Conservation (phyloP, 2,888 invertebrate species). For the Drosophila nr. fundita region DNA sequence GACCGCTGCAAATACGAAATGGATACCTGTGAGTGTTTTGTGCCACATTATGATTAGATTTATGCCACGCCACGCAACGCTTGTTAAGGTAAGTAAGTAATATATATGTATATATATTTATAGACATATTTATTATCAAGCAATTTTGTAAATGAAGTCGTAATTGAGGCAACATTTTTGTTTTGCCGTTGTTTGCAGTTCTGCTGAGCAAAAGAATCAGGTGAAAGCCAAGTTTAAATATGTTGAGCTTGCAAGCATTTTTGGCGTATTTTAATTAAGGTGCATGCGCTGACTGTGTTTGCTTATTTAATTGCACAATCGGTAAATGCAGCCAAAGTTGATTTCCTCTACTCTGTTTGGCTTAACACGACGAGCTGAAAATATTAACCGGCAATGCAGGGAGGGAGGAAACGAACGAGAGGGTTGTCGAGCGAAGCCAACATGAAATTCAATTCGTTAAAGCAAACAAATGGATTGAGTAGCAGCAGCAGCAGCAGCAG, state of each 20-base stretch:
- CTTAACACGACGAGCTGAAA: conserved; percentile 67
- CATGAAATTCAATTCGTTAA: conserved; percentile 76
- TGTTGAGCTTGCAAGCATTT: conserved; percentile 50
- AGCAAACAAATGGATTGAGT: conserved; percentile 67
- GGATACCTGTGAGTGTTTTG: conserved; percentile 34
- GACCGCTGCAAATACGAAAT: conserved; percentile 21
- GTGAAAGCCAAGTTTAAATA: conserved; percentile 48
- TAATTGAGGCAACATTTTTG: conserved; percentile 46
- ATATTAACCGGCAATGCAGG: conserved; percentile 62
- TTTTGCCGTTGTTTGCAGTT: conserved; percentile 20
- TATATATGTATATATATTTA: neutral
- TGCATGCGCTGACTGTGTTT: conserved; percentile 60
- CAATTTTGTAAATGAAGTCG: conserved; percentile 58
- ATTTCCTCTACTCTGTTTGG: conserved; percentile 58
- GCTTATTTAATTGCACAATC: conserved; percentile 79
- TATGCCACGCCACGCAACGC: conserved; percentile 35
- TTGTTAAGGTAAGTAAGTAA: conserved; percentile 25
- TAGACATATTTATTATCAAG: conserved; percentile 51
- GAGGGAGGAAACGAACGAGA: neutral
- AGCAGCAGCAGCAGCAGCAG: conserved; percentile 16
- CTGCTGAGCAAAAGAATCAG: conserved; percentile 22
- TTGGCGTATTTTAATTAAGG: conserved; percentile 70
- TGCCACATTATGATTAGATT: conserved; percentile 56
- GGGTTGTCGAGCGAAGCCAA: conserved; percentile 31
- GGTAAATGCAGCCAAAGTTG: conserved; percentile 65